phyloP scores from a whole-genome alignment of 2,888 invertebrate species.

The Melieria picta region DNA sequence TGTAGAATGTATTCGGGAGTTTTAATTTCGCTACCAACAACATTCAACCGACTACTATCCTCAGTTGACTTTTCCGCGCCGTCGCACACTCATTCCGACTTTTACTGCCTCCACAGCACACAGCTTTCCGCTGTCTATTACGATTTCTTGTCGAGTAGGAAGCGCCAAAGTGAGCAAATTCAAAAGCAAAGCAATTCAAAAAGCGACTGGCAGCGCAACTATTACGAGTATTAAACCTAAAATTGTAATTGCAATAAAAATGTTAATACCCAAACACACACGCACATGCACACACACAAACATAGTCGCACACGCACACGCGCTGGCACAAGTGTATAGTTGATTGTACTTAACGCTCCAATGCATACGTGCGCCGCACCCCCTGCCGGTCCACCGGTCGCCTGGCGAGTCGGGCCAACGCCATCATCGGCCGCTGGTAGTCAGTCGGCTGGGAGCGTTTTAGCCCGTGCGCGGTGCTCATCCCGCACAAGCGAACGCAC shows the following conservation, averaged over 20 bases:
- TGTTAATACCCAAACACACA: conserved; percentile 24
- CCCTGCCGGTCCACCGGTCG: no score
- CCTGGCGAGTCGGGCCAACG: no score
- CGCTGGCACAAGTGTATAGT: conserved; percentile 1
- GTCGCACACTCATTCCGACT: neutral
- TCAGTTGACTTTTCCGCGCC: conserved; percentile 23
- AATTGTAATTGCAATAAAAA: conserved; percentile 29
- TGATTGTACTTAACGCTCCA: conserved; percentile 36
- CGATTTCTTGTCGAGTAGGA: neutral
- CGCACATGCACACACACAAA: neutral
- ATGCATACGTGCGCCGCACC: conserved; percentile 15
- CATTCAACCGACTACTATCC: neutral
- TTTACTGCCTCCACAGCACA: neutral
- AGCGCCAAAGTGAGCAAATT: neutral
- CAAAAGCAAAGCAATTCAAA: neutral
- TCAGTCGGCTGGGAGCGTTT: no score
- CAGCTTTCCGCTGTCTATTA: neutral
- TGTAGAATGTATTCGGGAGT: neutral
- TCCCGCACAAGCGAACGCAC: no score
- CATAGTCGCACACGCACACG: neutral
- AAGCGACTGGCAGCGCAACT: conserved; percentile 4
- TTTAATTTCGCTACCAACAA: conserved; percentile 8
- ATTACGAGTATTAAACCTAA: neutral
- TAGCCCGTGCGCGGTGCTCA: no score
- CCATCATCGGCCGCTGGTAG: no score